Evolutionary conservation across 2,797 vertebrate species (phyloP), one percentile per base, ranked within the genome.

Genomic region (Acropternis orthonyx): DNA sequence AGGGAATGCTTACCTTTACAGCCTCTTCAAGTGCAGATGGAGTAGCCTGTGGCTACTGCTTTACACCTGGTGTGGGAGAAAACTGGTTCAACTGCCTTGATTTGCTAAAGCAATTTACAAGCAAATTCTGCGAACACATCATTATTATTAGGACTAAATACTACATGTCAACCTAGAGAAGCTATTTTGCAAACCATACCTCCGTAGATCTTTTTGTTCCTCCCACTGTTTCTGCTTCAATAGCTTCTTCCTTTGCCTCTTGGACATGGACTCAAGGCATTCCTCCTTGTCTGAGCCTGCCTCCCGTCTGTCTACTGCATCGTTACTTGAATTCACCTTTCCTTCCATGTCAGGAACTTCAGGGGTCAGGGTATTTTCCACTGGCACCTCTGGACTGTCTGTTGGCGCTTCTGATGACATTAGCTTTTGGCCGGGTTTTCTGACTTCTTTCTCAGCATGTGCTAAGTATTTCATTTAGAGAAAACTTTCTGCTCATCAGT

Each of bases 181-280:
- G 20, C 19, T 30, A 24, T 49, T 62, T 58, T 32, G 37, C 54
- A 77, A 96, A 55, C 48, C 98, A 86, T 97, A 99, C 99, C 98
- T 99, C 73, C 99, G 97, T 1, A 99, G 97, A 30, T 99, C 99
- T 89, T 98, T 97, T 85, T 99, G 98, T 30, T 99, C 99, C 90
- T 99, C 99, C 99, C 99, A 99, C 39, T 99, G 99, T 93, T 99
- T 99, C 93, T 99, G 99, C 88, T 98, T 99, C 92, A 99, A 87
- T 2, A 99, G 98, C 71, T 98, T 99, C 97, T 99, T 99, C 96
- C 96, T 98, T 74, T 99, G 99, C 48, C 98, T 98, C 91, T 99
- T 99, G 74, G 99, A 99, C 88, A 99, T 44, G 8, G 88, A 68
- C 69, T 97, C 91, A 28, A 61, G 62, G 48, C 63, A 78, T 85